phyloP scores from a whole-genome alignment of 2,797 vertebrate species.

The Melopsittacus undulatus region DNA sequence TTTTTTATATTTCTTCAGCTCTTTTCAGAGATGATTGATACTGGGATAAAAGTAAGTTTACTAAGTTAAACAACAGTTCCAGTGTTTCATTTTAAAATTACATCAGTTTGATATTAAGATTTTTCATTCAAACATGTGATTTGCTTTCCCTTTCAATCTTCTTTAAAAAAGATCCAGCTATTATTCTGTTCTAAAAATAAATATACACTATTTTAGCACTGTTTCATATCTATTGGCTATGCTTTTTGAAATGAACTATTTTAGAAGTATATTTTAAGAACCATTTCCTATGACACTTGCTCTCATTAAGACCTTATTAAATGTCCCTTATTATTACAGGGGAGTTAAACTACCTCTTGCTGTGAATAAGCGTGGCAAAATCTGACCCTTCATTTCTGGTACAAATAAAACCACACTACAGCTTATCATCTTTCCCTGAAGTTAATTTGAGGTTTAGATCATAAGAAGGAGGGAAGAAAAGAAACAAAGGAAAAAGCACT shows the following conservation, averaged over 20 bases:
- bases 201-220: neutral
- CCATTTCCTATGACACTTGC: neutral
- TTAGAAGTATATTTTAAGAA: neutral
- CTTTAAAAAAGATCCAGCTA: neutral
- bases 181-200: neutral
- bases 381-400: neutral
- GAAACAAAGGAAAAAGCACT: neutral
- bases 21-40: neutral
- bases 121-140: neutral
- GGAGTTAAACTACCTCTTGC: neutral
- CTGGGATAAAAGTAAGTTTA: neutral
- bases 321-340: neutral
- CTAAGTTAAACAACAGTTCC: neutral
- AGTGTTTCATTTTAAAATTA: neutral
- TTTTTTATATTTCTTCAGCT: neutral
- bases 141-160: neutral
- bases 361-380: neutral
- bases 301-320: neutral
- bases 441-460: neutral
- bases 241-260: neutral
- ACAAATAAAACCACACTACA: neutral
- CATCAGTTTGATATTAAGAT: neutral
- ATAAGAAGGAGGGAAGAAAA: fast-evolving
- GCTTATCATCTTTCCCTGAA: neutral
- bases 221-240: neutral